Evolutionary conservation across 92 coral and sea anemone genomes (phyloP).

Genomic region (Paramuricea clavata): DNA sequence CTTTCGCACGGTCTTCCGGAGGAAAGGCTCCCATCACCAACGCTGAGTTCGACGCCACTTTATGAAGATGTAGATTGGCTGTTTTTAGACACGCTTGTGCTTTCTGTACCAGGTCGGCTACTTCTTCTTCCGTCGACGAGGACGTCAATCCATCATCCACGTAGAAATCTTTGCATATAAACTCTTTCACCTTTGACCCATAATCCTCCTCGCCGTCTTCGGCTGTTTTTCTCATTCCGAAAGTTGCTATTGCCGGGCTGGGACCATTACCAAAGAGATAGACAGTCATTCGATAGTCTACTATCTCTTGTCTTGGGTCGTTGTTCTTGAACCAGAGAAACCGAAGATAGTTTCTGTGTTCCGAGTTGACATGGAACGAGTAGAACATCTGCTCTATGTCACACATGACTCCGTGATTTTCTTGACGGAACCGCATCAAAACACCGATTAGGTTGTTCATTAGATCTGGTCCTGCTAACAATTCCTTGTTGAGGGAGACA

Average conservation of each 20-base stretch:
- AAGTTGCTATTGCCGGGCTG: constrained; percentile 54
- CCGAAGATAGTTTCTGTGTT: constrained; percentile 36
- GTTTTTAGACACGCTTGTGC: constrained; percentile 67
- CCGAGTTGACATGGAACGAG: constrained; percentile 1
- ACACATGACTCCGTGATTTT: constrained; percentile 25
- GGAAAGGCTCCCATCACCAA: constrained; percentile 79
- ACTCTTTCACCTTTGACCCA: constrained; percentile 46
- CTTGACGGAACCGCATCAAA: constrained; percentile 29
- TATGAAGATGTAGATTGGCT: constrained; percentile 68
- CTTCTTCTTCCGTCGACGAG: constrained; percentile 47
- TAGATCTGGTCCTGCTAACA: constrained; percentile 54
- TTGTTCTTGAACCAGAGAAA: constrained; percentile 57
- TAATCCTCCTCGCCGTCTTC: constrained; percentile 77
- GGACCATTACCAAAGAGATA: constrained; percentile 53
- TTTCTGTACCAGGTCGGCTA: constrained; percentile 53
- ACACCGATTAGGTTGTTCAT: constrained; percentile 56
- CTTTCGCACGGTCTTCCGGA: constrained; percentile 66
- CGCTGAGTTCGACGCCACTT: constrained; percentile 69
- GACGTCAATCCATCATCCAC: constrained; percentile 74
- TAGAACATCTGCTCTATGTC: constrained; percentile 65
- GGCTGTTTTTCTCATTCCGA: constrained; percentile 62
- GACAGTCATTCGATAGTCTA: constrained; percentile 46
- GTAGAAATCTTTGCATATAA: constrained; percentile 69
- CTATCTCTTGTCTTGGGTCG: constrained; percentile 15
- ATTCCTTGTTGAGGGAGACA: constrained; percentile 37